Conservation (phyloP, 2,113 vertebrate genomes). For the Vulpes vulpes region DNA sequence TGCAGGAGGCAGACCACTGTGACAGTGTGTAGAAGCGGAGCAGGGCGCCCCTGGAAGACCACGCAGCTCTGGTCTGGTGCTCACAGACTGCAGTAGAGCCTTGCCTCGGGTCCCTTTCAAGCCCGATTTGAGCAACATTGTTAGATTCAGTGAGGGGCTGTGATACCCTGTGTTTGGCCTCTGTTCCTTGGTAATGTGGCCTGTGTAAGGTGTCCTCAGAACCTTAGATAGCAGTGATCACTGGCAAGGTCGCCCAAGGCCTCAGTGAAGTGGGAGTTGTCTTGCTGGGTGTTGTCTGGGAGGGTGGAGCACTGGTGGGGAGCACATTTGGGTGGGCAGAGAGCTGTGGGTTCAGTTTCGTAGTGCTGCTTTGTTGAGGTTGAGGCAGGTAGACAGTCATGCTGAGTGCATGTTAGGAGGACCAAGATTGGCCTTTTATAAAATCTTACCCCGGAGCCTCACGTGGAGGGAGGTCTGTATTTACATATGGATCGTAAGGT, state of each 20-base stretch:
- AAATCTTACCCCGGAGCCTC: background rate
- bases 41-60: background rate
- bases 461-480: background rate
- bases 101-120: background rate
- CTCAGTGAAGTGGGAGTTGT: no score
- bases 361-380: background rate
- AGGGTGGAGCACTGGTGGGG: background rate
- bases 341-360: background rate
- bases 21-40: background rate
- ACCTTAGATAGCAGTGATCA: background rate
- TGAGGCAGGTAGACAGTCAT: background rate
- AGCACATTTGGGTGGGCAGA: background rate
- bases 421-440: background rate
- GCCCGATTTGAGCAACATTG: background rate
- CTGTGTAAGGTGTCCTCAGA: background rate
- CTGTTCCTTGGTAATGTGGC: background rate
- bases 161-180: background rate
- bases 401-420: background rate
- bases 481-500: background rate
- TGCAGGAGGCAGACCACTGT: background rate
- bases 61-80: background rate
- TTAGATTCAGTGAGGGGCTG: background rate
- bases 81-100: background rate
- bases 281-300: background rate
- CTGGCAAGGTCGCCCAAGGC: background rate